Conservation (phyloP, 2,113 vertebrate species). For the Coreoperca whiteheadi region DNA sequence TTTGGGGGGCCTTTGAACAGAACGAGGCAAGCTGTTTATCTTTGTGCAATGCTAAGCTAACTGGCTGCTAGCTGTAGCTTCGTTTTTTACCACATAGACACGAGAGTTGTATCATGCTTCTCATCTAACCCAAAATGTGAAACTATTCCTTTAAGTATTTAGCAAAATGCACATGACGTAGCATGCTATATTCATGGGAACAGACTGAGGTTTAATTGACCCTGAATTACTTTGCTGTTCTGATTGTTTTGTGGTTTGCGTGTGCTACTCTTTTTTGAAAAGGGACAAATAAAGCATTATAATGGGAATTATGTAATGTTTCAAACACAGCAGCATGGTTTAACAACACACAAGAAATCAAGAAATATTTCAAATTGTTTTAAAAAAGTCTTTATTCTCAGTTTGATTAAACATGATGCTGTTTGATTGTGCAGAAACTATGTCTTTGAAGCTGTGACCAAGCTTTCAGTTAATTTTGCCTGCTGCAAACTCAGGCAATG, state of each 20-base stretch:
- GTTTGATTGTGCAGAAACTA: constrained; percentile 23
- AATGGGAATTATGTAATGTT: neutral
- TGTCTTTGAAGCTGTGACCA: constrained; percentile 24
- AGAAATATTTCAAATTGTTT: neutral
- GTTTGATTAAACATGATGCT: constrained; percentile 22
- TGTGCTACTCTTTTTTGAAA: neutral
- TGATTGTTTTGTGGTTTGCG: neutral
- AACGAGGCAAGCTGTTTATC: neutral
- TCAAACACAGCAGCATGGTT: neutral
- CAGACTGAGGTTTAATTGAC: neutral
- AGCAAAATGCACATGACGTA: neutral
- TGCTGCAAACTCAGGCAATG: constrained; percentile 14
- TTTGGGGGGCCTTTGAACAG: neutral
- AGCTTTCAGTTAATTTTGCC: constrained; percentile 15
- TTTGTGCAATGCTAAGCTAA: neutral
- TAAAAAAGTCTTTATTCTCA: constrained; percentile 59
- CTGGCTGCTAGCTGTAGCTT: neutral
- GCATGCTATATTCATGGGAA: neutral
- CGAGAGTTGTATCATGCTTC: neutral
- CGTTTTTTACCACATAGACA: neutral
- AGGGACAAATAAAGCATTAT: neutral
- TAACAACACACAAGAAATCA: neutral
- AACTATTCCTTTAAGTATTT: neutral
- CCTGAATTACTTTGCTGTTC: neutral
- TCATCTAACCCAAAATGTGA: neutral